These are phyloP conservation scores for Channa striata DNA, from an alignment of 2,797 vertebrate species.

Conservation along the genomic window DNA sequence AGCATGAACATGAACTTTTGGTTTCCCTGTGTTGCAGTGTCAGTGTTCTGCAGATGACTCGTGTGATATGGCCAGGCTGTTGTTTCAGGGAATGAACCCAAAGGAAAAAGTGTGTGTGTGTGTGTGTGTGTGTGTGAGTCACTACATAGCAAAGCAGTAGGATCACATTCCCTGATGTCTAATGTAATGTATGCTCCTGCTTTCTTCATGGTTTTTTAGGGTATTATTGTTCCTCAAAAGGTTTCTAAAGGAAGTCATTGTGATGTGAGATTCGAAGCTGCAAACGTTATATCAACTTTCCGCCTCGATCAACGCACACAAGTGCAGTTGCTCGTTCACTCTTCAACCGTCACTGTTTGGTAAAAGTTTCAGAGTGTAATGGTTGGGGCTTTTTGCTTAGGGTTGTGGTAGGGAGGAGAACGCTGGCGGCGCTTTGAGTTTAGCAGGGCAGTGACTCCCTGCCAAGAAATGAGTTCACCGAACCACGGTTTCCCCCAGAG, in stretches of 20 bases:
- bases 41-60: slow-evolving; percentile 21
- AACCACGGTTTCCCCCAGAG: slow-evolving; percentile 57
- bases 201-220: slow-evolving; percentile 51
- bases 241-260: slow-evolving; percentile 53
- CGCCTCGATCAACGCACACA: slow-evolving; percentile 27
- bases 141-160: slow-evolving; percentile 55
- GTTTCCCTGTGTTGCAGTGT: neutral
- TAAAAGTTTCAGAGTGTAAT: too few species aligned
- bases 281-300: slow-evolving; percentile 51
- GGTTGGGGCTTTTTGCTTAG: slow-evolving; percentile 13
- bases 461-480: slow-evolving; percentile 78
- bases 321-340: slow-evolving; percentile 37
- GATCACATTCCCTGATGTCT: slow-evolving; percentile 49
- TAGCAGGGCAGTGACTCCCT: slow-evolving; percentile 36
- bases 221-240: slow-evolving; percentile 47
- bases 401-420: slow-evolving; percentile 45
- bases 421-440: slow-evolving; percentile 38
- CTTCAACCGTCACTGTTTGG: slow-evolving; percentile 20
- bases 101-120: slow-evolving; percentile 16
- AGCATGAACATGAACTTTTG: slow-evolving; percentile 3
- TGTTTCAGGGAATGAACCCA: slow-evolving; percentile 15
- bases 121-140: slow-evolving; percentile 40
- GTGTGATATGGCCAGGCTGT: slow-evolving; percentile 30
- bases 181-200: slow-evolving; percentile 40
- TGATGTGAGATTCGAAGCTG: slow-evolving; percentile 40